Evolutionary conservation across 2,113 vertebrate species (phyloP).

Genomic region (Zosterops japonicus): DNA sequence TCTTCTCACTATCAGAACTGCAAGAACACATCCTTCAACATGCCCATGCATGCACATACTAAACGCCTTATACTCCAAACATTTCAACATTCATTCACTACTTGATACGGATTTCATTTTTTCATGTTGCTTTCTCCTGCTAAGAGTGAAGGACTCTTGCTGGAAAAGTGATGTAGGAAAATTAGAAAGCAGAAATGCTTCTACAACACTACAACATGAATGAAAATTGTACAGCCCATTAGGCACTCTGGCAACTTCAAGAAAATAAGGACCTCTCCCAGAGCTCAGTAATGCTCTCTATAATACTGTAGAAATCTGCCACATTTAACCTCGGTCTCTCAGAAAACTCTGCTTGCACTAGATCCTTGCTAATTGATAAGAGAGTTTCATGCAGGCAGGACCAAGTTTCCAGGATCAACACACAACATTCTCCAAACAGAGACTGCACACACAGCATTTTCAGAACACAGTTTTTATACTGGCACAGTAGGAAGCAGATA

Average conservation of each 20-base stretch:
- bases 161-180: background rate
- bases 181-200: background rate
- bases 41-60: background rate
- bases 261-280: background rate
- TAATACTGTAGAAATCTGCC: background rate
- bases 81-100: background rate
- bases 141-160: background rate
- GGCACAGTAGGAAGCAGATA: conserved; percentile 7
- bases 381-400: background rate
- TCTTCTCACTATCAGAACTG: background rate
- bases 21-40: background rate
- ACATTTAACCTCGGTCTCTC: background rate
- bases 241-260: background rate
- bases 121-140: background rate
- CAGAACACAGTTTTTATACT: background rate
- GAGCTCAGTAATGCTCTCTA: background rate
- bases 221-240: background rate
- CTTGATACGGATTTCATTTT: background rate
- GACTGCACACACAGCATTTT: background rate
- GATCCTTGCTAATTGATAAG: background rate
- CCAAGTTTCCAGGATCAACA: background rate
- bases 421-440: background rate
- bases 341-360: background rate
- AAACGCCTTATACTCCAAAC: background rate
- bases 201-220: background rate